Evolutionary conservation across 2,113 vertebrate species (phyloP).

Genomic region (Rhea americana): DNA sequence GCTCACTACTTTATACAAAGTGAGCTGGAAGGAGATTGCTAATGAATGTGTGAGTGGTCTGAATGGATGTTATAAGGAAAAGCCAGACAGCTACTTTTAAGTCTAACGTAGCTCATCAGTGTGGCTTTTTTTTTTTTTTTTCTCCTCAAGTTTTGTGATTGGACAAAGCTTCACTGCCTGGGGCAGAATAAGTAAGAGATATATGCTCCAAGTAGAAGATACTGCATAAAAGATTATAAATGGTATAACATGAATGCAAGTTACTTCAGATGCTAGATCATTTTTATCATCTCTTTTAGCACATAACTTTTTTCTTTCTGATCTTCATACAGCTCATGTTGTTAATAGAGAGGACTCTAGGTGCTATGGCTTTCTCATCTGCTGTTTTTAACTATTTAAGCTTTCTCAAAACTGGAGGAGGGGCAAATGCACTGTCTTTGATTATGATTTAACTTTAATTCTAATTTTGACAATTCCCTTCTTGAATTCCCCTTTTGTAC

Average conservation of each 20-base stretch:
- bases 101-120: background rate
- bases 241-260: background rate
- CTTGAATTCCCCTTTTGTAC: slow-evolving; percentile 24
- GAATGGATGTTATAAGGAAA: background rate
- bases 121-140: background rate
- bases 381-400: background rate
- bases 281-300: background rate
- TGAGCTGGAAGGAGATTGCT: background rate
- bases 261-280: background rate
- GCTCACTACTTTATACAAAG: background rate
- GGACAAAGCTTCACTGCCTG: background rate
- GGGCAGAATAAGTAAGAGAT: background rate
- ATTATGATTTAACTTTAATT: slow-evolving; percentile 27
- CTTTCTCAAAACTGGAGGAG: background rate
- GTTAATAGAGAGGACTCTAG: background rate
- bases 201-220: background rate
- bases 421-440: background rate
- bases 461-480: background rate
- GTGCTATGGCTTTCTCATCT: background rate
- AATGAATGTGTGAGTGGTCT: background rate
- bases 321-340: background rate
- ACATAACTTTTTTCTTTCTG: background rate
- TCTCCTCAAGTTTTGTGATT: background rate
- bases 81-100: background rate
- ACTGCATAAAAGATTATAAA: background rate